A percentile compares a stretch with the other conserved stretches of the same genome.
These are phyloP conservation scores for Notamacropus eugenii DNA, from an alignment of 2,797 vertebrate species.

Conservation along the genomic window DNA sequence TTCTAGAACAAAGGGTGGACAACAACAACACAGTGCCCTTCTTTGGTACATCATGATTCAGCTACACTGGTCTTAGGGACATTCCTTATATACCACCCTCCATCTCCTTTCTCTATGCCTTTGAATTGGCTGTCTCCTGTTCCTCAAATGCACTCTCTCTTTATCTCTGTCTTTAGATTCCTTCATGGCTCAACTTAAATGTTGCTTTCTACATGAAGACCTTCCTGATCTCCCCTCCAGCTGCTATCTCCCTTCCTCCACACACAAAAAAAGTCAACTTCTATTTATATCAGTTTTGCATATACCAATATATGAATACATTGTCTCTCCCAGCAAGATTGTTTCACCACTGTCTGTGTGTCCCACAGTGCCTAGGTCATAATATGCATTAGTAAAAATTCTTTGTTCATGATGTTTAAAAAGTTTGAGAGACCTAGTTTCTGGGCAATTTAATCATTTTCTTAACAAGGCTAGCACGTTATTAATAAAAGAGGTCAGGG, in stretches of 20 bases:
- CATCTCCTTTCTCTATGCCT: background rate
- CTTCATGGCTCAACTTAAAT: background rate
- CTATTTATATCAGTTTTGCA: background rate
- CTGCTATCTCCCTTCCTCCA: background rate
- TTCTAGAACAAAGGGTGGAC: background rate
- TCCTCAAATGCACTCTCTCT: background rate
- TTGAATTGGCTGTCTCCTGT: background rate
- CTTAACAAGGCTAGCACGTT: background rate
- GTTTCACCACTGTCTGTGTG: background rate
- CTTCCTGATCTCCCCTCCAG: background rate
- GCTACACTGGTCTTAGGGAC: background rate
- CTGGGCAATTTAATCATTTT: background rate
- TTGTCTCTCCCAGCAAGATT: background rate
- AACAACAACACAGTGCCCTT: background rate
- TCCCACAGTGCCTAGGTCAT: background rate
- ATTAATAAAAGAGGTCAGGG: background rate
- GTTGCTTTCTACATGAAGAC: background rate
- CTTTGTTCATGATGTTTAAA: background rate
- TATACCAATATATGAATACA: background rate
- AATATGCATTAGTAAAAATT: background rate
- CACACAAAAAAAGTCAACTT: background rate
- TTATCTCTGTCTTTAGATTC: background rate
- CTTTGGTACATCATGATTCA: background rate
- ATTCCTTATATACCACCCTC: background rate
- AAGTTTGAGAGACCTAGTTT: background rate